These are phyloP conservation scores for Ptychochromis oligacanthus DNA, from an alignment of 2,113 vertebrate species.

Conservation along the genomic window DNA sequence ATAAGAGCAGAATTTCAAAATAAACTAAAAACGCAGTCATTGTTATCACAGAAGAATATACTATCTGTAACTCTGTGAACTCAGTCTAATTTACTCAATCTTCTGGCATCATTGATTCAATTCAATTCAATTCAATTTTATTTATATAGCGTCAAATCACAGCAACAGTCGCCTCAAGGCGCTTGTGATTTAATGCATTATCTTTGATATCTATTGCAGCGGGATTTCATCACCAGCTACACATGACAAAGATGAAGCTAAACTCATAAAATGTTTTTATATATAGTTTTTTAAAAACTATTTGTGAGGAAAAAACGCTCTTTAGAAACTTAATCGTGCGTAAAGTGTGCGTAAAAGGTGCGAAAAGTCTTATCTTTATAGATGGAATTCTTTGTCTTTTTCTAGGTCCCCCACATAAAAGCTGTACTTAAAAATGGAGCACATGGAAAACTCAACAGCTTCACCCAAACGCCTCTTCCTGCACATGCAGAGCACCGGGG, in stretches of 20 bases:
- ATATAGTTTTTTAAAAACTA: background rate
- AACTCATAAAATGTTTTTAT: background rate
- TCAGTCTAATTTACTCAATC: too few relatives aligned
- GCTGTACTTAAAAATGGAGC: constrained; percentile 80
- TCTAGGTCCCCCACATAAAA: background rate
- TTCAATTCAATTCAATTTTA: too few relatives aligned
- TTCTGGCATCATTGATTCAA: too few relatives aligned
- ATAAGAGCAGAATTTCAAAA: background rate
- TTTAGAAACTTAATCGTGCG: background rate
- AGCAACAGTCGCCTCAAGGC: too few relatives aligned
- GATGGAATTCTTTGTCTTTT: background rate
- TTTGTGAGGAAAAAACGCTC: background rate
- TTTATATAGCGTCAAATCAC: too few relatives aligned
- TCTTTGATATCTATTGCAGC: too few relatives aligned
- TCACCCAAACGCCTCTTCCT: constrained; percentile 33
- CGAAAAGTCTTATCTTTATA: background rate
- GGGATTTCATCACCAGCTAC: background rate
- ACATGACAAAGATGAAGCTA: background rate
- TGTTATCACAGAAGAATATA: background rate
- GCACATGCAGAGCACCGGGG: constrained; percentile 11
- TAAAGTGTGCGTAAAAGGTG: constrained; percentile 1
- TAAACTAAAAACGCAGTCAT: background rate
- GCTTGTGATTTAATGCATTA: too few relatives aligned
- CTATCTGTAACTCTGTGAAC: too few relatives aligned
- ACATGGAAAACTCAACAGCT: constrained; percentile 77